These are phyloP conservation scores for Astropecten irregularis DNA, from an alignment of 53 echinoderm and acorn worm species.

Conservation along the genomic window DNA sequence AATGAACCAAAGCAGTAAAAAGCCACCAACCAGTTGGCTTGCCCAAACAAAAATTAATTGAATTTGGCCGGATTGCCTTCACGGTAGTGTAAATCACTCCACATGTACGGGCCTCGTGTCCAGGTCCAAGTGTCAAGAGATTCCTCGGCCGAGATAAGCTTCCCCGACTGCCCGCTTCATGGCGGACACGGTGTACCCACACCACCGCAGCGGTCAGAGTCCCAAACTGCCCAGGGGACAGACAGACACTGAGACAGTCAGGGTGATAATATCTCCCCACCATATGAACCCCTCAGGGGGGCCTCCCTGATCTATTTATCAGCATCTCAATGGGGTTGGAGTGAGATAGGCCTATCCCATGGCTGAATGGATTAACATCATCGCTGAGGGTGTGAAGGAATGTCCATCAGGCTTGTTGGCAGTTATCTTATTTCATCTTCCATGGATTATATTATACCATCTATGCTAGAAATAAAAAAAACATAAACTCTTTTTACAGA, in stretches of 20 bases:
- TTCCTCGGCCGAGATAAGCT: neutral
- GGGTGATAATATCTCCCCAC: slow-evolving; percentile 14
- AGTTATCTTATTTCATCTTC: slow-evolving; percentile 34
- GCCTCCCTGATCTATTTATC: slow-evolving; percentile 36
- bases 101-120: neutral
- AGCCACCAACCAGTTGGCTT: too few relatives aligned
- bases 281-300: too few relatives aligned
- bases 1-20: too few relatives aligned
- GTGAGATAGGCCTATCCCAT: too few relatives aligned
- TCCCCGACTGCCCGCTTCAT: neutral
- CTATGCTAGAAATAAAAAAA: too few relatives aligned
- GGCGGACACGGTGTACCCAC: neutral
- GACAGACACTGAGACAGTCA: too few relatives aligned
- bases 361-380: slow-evolving; percentile 11
- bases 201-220: too few relatives aligned
- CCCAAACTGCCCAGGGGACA: slow-evolving; percentile 15
- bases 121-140: slow-evolving; percentile 12
- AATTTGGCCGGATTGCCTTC: slow-evolving; percentile 2
- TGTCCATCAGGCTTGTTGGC: neutral
- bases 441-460: neutral
- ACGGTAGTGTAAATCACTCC: slow-evolving; percentile 8
- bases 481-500: too few relatives aligned
- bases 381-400: neutral
- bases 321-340: neutral
- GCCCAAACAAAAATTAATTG: slow-evolving; percentile 10